These are phyloP conservation scores for Meriones unguiculatus DNA, from an alignment of 2,113 vertebrate species.

Conservation along the genomic window DNA sequence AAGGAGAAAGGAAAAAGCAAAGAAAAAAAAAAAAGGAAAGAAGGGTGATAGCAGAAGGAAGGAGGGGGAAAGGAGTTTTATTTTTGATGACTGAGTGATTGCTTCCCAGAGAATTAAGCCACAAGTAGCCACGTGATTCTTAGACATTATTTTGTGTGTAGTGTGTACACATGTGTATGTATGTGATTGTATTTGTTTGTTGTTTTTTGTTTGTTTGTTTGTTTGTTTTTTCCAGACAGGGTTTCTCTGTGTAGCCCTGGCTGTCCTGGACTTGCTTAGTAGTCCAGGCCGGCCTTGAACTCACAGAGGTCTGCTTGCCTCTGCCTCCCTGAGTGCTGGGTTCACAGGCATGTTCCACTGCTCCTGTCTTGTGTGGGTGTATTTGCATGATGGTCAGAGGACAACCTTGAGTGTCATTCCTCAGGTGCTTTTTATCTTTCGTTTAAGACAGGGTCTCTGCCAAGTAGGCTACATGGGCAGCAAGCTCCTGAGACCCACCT, in stretches of 20 bases:
- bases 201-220: too few species aligned
- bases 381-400: neutral
- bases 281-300: too few species aligned
- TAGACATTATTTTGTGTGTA: neutral
- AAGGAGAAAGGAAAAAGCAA: neutral
- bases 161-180: neutral
- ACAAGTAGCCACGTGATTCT: neutral
- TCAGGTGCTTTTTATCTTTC: neutral
- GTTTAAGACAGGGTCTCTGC: neutral
- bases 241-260: too few species aligned
- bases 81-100: neutral
- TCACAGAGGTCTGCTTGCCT: too few species aligned
- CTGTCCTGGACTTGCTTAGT: too few species aligned
- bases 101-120: neutral
- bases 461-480: neutral
- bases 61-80: neutral
- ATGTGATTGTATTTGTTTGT: neutral
- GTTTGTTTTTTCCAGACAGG: too few species aligned
- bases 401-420: neutral
- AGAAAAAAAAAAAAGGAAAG: neutral
- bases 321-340: too few species aligned
- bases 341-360: too few species aligned
- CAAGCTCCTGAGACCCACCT: neutral
- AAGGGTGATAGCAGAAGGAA: neutral
- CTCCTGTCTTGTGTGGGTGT: neutral